Evolutionary conservation across 2,797 vertebrate genomes (phyloP).

Genomic region (Dallia pectoralis): DNA sequence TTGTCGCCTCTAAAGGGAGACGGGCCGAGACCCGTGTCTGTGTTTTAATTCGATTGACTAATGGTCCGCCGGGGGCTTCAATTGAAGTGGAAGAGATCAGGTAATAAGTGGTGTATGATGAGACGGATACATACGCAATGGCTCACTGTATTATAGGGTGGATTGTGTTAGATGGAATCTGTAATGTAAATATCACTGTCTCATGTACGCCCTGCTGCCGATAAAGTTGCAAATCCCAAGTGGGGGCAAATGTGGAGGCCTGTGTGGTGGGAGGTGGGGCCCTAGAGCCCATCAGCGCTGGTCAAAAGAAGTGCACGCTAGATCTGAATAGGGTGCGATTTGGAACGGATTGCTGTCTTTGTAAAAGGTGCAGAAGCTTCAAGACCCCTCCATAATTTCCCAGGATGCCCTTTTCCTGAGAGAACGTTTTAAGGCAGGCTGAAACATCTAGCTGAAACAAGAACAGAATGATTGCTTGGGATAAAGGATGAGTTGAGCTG

Average conservation of each 20-base stretch:
- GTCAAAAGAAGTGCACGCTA: neutral
- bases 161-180: neutral
- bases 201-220: neutral
- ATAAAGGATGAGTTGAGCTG: neutral
- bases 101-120: neutral
- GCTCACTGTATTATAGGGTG: neutral
- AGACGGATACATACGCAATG: neutral
- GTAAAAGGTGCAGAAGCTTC: neutral
- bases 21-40: neutral
- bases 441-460: slow-evolving; percentile 16
- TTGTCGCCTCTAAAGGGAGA: neutral
- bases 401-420: neutral
- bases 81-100: slow-evolving; percentile 4
- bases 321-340: neutral
- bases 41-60: slow-evolving; percentile 3
- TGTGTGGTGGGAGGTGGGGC: too few relatives aligned
- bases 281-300: neutral
- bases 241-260: neutral
- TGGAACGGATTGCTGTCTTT: neutral
- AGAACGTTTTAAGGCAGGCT: slow-evolving; percentile 12
- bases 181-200: neutral
- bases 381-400: neutral
- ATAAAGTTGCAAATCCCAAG: neutral
- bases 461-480: neutral
- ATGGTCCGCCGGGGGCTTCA: neutral